Evolutionary conservation across 2,113 vertebrate genomes (phyloP).

Genomic region (Hoplias malabaricus): DNA sequence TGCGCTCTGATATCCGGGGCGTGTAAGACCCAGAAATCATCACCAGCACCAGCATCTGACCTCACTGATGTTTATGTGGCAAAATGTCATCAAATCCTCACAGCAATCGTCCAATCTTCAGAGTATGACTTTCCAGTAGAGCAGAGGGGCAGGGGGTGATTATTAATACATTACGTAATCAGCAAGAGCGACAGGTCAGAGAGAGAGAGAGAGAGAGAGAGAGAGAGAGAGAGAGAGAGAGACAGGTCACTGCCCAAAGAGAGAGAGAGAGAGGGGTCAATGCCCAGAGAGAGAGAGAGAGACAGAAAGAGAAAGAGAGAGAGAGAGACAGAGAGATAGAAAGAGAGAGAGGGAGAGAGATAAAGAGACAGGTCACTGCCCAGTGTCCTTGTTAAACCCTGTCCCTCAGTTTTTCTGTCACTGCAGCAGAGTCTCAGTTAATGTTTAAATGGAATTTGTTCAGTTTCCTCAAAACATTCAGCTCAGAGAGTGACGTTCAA

Average conservation of each 20-base stretch:
- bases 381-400: background rate
- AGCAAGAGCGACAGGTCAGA: no score
- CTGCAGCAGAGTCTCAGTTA: background rate
- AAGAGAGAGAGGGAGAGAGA: background rate
- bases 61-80: no score
- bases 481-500: no score
- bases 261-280: background rate
- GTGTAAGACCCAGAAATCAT: no score
- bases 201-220: background rate
- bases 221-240: conserved; percentile 17
- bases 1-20: no score
- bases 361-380: background rate
- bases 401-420: conserved; percentile 5
- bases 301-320: background rate
- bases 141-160: background rate
- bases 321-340: conserved; percentile 24
- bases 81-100: no score
- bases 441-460: background rate
- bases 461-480: no score
- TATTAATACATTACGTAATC: no score
- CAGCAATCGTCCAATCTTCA: no score
- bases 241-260: conserved; percentile 9
- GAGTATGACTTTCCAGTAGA: no score
- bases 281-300: no score
- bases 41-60: no score